Conservation (phyloP, 1,140 invertebrate genomes). For the Caerostris darwini region DNA sequence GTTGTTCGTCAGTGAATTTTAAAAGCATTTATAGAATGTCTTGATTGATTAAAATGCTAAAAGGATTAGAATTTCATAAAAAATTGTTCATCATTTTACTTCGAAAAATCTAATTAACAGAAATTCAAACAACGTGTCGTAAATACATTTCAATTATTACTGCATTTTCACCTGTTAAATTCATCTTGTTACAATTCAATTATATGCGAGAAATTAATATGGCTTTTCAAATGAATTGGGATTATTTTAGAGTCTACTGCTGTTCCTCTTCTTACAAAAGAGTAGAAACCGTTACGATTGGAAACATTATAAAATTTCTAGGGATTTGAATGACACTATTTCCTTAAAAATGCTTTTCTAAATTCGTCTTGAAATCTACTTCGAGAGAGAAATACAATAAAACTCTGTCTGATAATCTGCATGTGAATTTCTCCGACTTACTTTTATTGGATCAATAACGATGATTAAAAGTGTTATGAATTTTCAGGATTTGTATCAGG, state of each 20-base stretch:
- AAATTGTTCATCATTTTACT: neutral
- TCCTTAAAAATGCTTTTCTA: constrained; percentile 48
- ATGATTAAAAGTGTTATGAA: constrained; percentile 44
- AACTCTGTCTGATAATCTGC: constrained; percentile 15
- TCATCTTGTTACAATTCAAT: constrained; percentile 32
- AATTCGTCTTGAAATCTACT: constrained; percentile 8
- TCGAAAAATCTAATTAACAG: constrained; percentile 46
- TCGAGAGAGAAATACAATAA: constrained; percentile 34
- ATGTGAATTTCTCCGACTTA: constrained; percentile 24
- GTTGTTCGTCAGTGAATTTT: too few species aligned
- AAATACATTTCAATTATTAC: constrained; percentile 36
- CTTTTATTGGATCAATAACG: constrained; percentile 20
- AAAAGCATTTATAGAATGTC: neutral
- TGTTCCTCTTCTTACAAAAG: constrained; percentile 34
- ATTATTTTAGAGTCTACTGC: constrained; percentile 12
- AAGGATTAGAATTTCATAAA: neutral
- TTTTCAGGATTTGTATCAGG: constrained; percentile 35
- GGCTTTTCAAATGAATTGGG: constrained; percentile 51
- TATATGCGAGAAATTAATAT: constrained; percentile 51
- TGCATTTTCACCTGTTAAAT: constrained; percentile 25
- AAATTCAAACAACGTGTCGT: neutral
- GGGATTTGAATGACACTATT: constrained; percentile 41
- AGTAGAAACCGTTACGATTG: constrained; percentile 40
- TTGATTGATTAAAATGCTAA: neutral
- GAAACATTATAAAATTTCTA: constrained; percentile 59